Percentiles rank a stretch among this genome's conserved stretches.
These are phyloP conservation scores for Bombus vancouverensis DNA, from an alignment of 1,140 invertebrate species.

Conservation along the genomic window DNA sequence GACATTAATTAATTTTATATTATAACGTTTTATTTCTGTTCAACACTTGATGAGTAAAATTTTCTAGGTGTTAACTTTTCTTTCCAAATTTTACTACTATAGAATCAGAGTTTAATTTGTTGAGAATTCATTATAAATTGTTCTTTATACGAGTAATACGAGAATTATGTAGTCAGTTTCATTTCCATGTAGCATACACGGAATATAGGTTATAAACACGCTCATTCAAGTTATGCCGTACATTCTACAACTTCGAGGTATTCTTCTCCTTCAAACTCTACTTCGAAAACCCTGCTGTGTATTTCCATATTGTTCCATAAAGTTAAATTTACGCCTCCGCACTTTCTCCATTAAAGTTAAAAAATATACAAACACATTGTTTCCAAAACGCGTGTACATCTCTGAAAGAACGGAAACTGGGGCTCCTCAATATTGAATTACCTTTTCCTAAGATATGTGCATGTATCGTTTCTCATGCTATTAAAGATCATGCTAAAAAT, in stretches of 20 bases:
- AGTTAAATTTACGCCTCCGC: background rate
- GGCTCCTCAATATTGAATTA: background rate
- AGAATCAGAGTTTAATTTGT: background rate
- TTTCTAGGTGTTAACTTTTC: too few species aligned
- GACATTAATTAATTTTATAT: too few species aligned
- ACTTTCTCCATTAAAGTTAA: background rate
- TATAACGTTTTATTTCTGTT: background rate
- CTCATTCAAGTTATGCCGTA: background rate
- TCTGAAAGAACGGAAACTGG: background rate
- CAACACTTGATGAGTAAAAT: too few species aligned
- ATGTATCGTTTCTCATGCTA: too few species aligned
- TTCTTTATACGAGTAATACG: background rate
- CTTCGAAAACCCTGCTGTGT: background rate
- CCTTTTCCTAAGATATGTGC: too few species aligned
- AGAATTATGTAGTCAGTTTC: background rate
- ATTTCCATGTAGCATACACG: background rate
- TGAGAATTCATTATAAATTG: background rate
- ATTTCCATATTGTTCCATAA: background rate
- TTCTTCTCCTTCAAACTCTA: background rate
- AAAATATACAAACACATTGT: background rate
- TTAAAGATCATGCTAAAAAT: too few species aligned
- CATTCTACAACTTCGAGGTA: background rate
- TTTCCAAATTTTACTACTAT: too few species aligned
- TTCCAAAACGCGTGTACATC: background rate
- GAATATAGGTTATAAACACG: background rate